Conservation (phyloP, 2,797 vertebrate species). For the Parotocinclus haroldoi region DNA sequence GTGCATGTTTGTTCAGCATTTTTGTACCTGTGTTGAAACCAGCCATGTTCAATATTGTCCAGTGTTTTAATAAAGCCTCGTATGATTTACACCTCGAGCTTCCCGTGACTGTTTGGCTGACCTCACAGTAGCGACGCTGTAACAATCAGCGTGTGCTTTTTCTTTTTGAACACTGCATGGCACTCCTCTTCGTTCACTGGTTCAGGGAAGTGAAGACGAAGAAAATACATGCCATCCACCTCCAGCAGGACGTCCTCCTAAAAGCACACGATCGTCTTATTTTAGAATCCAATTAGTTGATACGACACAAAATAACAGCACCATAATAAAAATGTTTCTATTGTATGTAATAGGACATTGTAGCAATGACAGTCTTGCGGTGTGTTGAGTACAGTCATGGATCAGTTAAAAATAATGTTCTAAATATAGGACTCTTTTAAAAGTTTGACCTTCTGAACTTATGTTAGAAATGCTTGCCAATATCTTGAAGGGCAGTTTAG, state of each 20-base stretch:
- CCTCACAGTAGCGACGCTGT: constrained; percentile 60
- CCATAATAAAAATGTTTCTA: constrained; percentile 12
- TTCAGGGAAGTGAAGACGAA: constrained; percentile 76
- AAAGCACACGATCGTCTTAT: no score
- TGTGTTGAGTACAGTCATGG: no score
- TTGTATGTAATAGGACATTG: no score
- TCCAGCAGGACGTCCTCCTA: constrained; percentile 82
- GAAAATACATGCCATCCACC: constrained; percentile 76
- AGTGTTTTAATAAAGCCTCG: constrained; percentile 36
- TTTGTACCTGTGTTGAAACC: constrained; percentile 28
- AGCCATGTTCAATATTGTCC: constrained; percentile 35
- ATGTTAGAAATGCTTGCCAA: no score
- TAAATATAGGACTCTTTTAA: no score
- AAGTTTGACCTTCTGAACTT: no score
- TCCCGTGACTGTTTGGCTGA: not conserved
- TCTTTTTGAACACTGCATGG: constrained; percentile 76
- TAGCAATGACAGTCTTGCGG: no score
- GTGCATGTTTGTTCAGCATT: constrained; percentile 38
- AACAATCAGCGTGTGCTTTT: constrained; percentile 66
- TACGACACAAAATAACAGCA: no score
- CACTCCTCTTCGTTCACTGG: constrained; percentile 72
- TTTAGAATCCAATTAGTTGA: no score
- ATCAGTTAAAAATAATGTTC: no score
- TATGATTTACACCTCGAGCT: constrained; percentile 16
- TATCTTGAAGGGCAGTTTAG: no score